Conservation (phyloP, 2,888 invertebrate species). For the Dimorphilus gyrociliatus region DNA sequence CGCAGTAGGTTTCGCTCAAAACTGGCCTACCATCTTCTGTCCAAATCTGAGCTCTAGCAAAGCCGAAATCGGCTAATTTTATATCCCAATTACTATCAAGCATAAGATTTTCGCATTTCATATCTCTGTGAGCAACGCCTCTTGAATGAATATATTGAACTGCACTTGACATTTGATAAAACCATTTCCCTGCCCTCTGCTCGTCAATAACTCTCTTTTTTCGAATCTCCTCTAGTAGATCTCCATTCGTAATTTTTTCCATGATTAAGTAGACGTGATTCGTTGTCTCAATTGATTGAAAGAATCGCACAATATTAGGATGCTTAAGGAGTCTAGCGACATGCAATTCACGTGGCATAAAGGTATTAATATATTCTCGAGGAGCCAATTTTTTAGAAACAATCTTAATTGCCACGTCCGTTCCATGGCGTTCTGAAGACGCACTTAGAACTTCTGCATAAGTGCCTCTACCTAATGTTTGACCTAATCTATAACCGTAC, state of each 20-base stretch:
- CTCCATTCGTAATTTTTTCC: slow-evolving; percentile 24
- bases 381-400: slow-evolving; percentile 26
- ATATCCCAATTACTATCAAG: slow-evolving; percentile 16
- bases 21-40: slow-evolving; percentile 10
- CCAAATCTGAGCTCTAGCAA: slow-evolving; percentile 17
- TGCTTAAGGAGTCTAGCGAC: slow-evolving; percentile 22
- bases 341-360: slow-evolving; percentile 31
- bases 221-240: slow-evolving; percentile 21
- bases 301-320: slow-evolving; percentile 21
- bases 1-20: slow-evolving; percentile 62
- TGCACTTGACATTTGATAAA: slow-evolving; percentile 21
- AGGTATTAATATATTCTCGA: slow-evolving; percentile 24
- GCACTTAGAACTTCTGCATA: slow-evolving; percentile 29
- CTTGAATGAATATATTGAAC: slow-evolving; percentile 22
- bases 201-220: slow-evolving; percentile 14
- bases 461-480: slow-evolving; percentile 26
- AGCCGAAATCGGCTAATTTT: slow-evolving; percentile 27
- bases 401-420: slow-evolving; percentile 30
- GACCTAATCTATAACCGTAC: slow-evolving; percentile 23
- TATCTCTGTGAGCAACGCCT: slow-evolving; percentile 28
- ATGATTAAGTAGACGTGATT: slow-evolving; percentile 27
- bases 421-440: slow-evolving; percentile 20
- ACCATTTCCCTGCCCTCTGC: slow-evolving; percentile 20
- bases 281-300: slow-evolving; percentile 28
- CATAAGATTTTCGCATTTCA: slow-evolving; percentile 32